Conservation (phyloP, 2,888 invertebrate genomes). For the Tiliacea aurago region DNA sequence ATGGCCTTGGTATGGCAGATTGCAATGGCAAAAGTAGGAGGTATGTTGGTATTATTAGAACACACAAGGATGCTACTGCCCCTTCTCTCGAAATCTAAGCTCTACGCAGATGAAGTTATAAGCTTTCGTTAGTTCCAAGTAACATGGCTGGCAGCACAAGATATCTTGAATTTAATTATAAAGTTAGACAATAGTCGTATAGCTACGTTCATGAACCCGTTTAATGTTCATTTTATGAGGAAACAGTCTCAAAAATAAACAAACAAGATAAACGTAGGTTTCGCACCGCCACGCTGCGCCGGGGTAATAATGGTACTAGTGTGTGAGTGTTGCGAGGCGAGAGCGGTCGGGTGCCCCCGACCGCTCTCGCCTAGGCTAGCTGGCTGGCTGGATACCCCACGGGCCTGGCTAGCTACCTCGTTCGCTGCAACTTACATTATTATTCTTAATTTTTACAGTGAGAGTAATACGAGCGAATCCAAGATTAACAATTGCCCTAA, state of each 20-base stretch:
- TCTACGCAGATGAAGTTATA: constrained; percentile 36
- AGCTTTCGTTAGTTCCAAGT: constrained; percentile 42
- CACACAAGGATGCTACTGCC: background rate
- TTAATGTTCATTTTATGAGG: constrained; percentile 62
- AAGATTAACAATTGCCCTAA: constrained; percentile 88
- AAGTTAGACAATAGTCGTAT: constrained; percentile 56
- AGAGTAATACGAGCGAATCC: constrained; percentile 79
- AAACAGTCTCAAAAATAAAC: constrained; percentile 64
- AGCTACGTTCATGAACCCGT: constrained; percentile 55
- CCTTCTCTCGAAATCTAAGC: constrained; percentile 18
- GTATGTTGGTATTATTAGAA: background rate
- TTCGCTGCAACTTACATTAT: constrained; percentile 71
- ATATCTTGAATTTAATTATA: constrained; percentile 62
- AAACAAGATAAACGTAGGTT: constrained; percentile 64
- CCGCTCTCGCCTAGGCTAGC: too few species aligned
- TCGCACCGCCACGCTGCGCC: constrained; percentile 34
- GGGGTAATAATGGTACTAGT: constrained; percentile 56
- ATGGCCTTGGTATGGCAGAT: background rate
- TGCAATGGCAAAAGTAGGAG: background rate
- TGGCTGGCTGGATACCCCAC: too few species aligned
- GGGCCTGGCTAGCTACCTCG: background rate
- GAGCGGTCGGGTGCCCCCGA: constrained; percentile 8
- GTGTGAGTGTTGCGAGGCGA: constrained; percentile 51
- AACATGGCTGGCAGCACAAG: constrained; percentile 41
- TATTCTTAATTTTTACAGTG: constrained; percentile 79